phyloP scores from a whole-genome alignment of 2,888 invertebrate genomes.

The Carterocephalus palaemon region DNA sequence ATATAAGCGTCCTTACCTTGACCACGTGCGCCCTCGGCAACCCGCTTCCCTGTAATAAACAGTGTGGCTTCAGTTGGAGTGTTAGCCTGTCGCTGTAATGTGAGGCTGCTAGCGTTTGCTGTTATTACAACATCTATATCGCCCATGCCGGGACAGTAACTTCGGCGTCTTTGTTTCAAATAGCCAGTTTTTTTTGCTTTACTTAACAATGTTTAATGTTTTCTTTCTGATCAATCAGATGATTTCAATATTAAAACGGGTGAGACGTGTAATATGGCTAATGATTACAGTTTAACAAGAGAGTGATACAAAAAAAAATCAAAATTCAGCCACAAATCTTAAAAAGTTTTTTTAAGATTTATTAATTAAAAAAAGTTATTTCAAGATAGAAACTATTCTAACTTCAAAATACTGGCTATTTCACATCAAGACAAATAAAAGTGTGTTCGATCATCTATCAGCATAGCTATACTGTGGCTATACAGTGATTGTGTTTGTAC shows the following conservation, averaged over 20 bases:
- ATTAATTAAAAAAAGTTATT: too few species aligned
- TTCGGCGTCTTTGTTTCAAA: conserved; percentile 43
- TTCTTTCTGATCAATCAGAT: too few species aligned
- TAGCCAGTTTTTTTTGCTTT: conserved; percentile 26
- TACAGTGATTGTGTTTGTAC: conserved; percentile 6
- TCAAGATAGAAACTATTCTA: too few species aligned
- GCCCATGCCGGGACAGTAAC: conserved; percentile 75
- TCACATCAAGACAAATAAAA: conserved; percentile 35
- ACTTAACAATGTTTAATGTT: too few species aligned
- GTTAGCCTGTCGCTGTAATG: conserved; percentile 28
- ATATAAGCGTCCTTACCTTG: conserved; percentile 68
- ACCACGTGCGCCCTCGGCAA: conserved; percentile 63
- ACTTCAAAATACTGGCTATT: conserved; percentile 30
- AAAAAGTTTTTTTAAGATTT: too few species aligned
- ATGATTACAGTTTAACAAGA: too few species aligned
- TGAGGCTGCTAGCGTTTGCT: conserved; percentile 50
- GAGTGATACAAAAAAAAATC: too few species aligned
- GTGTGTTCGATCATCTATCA: conserved; percentile 37
- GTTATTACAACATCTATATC: conserved; percentile 66
- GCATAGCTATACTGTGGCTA: conserved; percentile 6
- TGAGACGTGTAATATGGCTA: too few species aligned
- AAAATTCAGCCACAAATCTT: too few species aligned
- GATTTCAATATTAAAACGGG: too few species aligned
- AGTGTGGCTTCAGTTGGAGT: conserved; percentile 49
- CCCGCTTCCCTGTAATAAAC: conserved; percentile 74